Conservation (phyloP, 2,113 vertebrate genomes). For the Paracanthobrama guichenoti region DNA sequence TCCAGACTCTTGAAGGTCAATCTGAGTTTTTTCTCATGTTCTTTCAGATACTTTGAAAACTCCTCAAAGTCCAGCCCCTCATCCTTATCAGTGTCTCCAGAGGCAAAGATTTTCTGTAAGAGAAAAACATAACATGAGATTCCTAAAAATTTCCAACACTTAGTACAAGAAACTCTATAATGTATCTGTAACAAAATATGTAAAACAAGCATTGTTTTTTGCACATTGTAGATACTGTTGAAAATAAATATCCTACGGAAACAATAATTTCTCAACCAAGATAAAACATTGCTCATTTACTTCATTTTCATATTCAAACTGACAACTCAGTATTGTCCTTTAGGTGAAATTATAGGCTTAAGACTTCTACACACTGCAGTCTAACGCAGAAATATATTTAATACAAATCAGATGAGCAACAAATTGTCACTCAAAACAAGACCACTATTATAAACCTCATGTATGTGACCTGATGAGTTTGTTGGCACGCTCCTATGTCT, state of each 20-base stretch:
- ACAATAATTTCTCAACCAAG: background rate
- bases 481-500: background rate
- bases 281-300: background rate
- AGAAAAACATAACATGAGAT: slow-evolving; percentile 36
- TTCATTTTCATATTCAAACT: background rate
- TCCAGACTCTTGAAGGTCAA: slow-evolving; percentile 95
- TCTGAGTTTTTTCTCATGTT: slow-evolving; percentile 94
- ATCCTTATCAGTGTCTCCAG: slow-evolving; percentile 87
- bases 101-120: slow-evolving; percentile 88
- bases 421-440: background rate
- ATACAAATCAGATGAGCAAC: background rate
- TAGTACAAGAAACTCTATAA: background rate
- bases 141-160: background rate
- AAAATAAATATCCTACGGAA: background rate
- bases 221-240: background rate
- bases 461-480: background rate
- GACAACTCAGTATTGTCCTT: background rate
- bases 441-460: background rate
- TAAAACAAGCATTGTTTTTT: background rate
- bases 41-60: slow-evolving; percentile 92
- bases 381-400: background rate
- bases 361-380: background rate
- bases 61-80: slow-evolving; percentile 90
- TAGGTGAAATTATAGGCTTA: background rate
- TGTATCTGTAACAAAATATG: background rate